Evolutionary conservation across 2,888 invertebrate genomes (phyloP), one percentile per base, ranked within the genome.

Genomic region (Teinopalpus imperialis): DNA sequence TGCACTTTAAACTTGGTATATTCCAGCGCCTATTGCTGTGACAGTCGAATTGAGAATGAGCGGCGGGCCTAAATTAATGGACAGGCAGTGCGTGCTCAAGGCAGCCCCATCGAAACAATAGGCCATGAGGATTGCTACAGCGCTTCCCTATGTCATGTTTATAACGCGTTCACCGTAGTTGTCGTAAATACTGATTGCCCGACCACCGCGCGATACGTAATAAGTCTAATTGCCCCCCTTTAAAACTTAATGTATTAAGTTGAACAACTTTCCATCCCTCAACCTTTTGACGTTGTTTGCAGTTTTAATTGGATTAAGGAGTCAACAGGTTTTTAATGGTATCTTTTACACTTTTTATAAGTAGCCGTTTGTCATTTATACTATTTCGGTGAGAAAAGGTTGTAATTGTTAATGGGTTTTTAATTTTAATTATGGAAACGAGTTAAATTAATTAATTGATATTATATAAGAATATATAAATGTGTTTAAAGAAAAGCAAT

Each of bases 131-230:
- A 71, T 56, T 60, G 71, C 61, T 66, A 62, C 61, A 61, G 56
- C 55, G 75, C 76, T 77, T 78, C 76, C 76, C 78, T 69, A 66
- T 77, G 75, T 66, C 69, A 73, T 74, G 64, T 73, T 72, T 76
- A 72, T 79, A 75, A 78, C 76, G 73, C 69, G 75, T 58, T 66
- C 70, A 56, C 66, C 64, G 69, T 64, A 61, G 66, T 67, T 66
- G 72, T 69, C 73, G 76, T 83, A 81, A 82, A 81, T 79, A 79
- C 74, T 74, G 77, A 83, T 85, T 78, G 79, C 69, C 65, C 67
- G 47, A 66, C 73, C 71, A 67, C 72, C 72, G 63, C 63, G 58
- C 71, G 74, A 24, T 12, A 32, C 65, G 63, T 73, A 79, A 80
- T 82, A 80, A 69, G 67, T 60, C 72, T 82, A 81, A 85, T 86